Conservation (phyloP, 2,888 invertebrate species). For the Orchesellides sinensis region DNA sequence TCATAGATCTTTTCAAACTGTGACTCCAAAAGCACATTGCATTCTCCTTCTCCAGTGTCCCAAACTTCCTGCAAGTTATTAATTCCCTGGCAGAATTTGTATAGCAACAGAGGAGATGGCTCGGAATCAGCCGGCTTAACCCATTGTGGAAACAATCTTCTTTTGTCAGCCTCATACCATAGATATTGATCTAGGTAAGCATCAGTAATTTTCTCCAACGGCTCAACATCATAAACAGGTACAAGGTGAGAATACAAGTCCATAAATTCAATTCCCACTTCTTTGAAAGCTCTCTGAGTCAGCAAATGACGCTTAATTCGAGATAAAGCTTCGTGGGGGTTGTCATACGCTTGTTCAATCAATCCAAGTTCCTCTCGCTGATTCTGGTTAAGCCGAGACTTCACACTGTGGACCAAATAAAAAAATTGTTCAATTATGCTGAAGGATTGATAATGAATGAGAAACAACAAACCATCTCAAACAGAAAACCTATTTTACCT, state of each 20-base stretch:
- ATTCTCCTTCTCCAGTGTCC: conserved; percentile 99
- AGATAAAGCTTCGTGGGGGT: conserved; percentile 99
- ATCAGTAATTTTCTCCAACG: conserved; percentile 99
- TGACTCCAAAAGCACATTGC: conserved; percentile 97
- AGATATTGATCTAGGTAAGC: conserved; percentile 99
- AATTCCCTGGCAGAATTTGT: conserved; percentile 82
- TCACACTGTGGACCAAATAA: conserved; percentile 83
- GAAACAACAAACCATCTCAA: conserved; percentile 6
- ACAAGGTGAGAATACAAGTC: conserved; percentile 99
- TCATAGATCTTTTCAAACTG: conserved; percentile 99
- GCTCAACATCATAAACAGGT: conserved; percentile 99
- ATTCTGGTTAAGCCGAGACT: conserved; percentile 97
- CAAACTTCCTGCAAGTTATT: conserved; percentile 99
- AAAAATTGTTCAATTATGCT: neutral
- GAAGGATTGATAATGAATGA: neutral
- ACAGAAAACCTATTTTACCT: conserved; percentile 77
- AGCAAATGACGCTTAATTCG: conserved; percentile 99
- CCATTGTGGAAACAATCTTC: conserved; percentile 98
- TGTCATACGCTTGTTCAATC: conserved; percentile 99
- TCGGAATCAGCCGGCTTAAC: conserved; percentile 99
- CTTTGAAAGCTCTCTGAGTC: conserved; percentile 98
- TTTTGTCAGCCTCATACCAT: conserved; percentile 99
- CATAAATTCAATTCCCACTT: conserved; percentile 99
- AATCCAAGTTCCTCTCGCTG: conserved; percentile 98
- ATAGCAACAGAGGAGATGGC: conserved; percentile 81